phyloP scores from a whole-genome alignment of 2,888 invertebrate genomes.

The Leptinotarsa rubiginosa region DNA sequence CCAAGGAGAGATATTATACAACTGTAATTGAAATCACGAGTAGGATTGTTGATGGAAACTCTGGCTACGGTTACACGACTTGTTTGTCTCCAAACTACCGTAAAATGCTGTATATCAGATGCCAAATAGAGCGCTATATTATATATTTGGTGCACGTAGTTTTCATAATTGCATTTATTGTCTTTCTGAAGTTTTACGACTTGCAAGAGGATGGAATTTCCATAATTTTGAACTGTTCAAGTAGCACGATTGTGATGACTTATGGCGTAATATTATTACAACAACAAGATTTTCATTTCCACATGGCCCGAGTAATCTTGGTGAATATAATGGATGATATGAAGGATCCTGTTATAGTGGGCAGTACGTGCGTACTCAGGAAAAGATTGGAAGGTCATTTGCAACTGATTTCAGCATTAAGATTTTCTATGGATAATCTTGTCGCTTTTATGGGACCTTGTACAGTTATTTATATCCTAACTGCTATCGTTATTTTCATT shows the following conservation, averaged over 20 bases:
- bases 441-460: not conserved
- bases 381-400: not conserved
- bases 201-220: not conserved
- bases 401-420: not conserved
- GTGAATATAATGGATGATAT: not conserved
- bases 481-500: not conserved
- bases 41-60: not conserved
- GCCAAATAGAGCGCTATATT: not conserved
- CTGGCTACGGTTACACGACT: not conserved
- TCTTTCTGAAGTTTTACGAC: not conserved
- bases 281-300: not conserved
- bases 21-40: not conserved
- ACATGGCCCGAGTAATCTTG: not conserved
- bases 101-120: not conserved
- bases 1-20: not conserved
- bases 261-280: not conserved
- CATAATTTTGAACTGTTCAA: not conserved
- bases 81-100: not conserved
- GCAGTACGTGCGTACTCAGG: not conserved
- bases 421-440: not conserved
- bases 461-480: not conserved
- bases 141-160: not conserved
- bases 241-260: not conserved
- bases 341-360: not conserved
- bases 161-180: not conserved